A percentile compares a stretch with the other conserved stretches of the same genome.
Conservation (phyloP, 2,113 vertebrate species). For the Tachysurus fulvidraco region DNA sequence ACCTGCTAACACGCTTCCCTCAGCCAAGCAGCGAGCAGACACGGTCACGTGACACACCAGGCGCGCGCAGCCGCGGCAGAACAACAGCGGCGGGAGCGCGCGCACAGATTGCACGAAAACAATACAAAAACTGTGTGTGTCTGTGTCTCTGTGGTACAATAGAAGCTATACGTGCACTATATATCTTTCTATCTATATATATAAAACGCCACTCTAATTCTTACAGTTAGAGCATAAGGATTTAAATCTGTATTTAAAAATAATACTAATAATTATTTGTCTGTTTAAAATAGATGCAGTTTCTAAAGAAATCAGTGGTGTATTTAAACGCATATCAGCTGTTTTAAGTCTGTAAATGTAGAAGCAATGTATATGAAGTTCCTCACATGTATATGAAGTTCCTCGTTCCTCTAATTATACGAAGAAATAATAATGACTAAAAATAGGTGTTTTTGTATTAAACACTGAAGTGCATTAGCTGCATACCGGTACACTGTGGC, state of each 20-base stretch:
- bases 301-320: background rate
- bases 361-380: background rate
- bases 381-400: too few relatives aligned
- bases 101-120: background rate
- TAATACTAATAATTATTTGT: background rate
- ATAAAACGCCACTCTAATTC: too few relatives aligned
- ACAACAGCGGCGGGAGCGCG: conserved; percentile 29
- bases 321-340: background rate
- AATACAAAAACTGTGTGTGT: conserved; percentile 8
- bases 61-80: conserved; percentile 62
- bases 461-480: background rate
- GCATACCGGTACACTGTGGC: background rate
- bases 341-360: background rate
- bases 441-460: background rate
- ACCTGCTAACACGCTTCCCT: conserved; percentile 79
- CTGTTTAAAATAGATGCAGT: background rate
- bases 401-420: too few relatives aligned
- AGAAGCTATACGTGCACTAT: too few relatives aligned
- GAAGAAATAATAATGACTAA: background rate
- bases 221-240: background rate
- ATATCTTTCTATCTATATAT: too few relatives aligned
- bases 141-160: too few relatives aligned
- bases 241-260: background rate
- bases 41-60: conserved; percentile 73
- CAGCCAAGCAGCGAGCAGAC: conserved; percentile 69